phyloP scores from a whole-genome alignment of 2,797 vertebrate species.

The Trachops cirrhosus region DNA sequence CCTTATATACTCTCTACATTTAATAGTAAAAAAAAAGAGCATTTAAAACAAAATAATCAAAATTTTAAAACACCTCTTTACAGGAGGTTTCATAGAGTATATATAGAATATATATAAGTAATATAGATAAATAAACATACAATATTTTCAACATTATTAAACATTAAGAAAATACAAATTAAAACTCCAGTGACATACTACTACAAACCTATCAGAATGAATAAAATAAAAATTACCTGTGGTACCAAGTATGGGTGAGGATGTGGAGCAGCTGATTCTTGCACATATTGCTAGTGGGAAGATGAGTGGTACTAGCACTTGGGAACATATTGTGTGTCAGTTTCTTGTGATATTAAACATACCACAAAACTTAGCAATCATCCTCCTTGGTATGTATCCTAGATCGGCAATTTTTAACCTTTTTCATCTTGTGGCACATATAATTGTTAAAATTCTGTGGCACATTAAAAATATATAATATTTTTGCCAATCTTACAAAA shows the following conservation, averaged over 20 bases:
- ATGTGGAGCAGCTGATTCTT: neutral
- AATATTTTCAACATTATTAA: neutral
- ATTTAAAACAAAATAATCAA: neutral
- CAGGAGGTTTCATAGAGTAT: neutral
- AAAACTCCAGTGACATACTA: neutral
- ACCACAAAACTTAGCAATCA: neutral
- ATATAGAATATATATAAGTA: neutral
- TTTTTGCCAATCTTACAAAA: neutral
- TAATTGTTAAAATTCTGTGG: neutral
- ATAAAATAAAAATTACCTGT: neutral
- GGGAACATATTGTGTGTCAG: neutral
- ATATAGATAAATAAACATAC: neutral
- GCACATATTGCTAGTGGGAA: neutral
- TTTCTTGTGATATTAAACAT: neutral
- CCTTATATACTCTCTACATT: neutral
- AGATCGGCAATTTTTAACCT: neutral
- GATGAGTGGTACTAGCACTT: neutral
- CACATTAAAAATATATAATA: neutral
- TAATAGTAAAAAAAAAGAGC: neutral
- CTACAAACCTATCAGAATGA: neutral
- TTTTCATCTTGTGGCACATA: neutral
- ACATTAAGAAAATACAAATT: neutral
- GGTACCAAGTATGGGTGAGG: neutral
- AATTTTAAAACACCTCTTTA: neutral
- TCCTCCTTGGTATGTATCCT: neutral